phyloP scores from a whole-genome alignment of 1,140 invertebrate species.

The Apis cerana region DNA sequence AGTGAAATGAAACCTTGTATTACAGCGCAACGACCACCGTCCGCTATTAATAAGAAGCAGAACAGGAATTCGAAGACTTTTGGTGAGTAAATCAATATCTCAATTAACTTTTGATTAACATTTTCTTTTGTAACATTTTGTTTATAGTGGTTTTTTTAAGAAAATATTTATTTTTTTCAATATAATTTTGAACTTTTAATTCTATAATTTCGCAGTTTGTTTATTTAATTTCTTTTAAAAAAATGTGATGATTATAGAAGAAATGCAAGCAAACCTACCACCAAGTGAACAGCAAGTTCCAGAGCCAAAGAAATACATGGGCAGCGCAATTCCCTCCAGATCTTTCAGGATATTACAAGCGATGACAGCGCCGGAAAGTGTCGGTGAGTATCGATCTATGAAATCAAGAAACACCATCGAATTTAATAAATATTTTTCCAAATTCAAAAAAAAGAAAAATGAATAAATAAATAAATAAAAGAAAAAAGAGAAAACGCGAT shows the following conservation, averaged over 20 bases:
- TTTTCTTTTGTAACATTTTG: too few species aligned
- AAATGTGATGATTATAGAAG: conserved; percentile 68
- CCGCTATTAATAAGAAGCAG: conserved; percentile 71
- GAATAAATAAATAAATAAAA: neutral
- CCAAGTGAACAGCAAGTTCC: conserved; percentile 86
- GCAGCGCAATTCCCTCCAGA: conserved; percentile 91
- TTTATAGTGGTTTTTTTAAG: too few species aligned
- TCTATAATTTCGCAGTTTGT: too few species aligned
- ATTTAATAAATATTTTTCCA: neutral
- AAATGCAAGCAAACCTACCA: conserved; percentile 83
- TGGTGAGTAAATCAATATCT: conserved; percentile 65
- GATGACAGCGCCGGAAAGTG: conserved; percentile 86
- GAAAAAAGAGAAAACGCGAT: neutral
- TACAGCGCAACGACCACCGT: conserved; percentile 69
- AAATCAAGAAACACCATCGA: neutral
- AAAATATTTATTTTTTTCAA: too few species aligned
- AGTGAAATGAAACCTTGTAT: neutral
- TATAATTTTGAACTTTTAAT: too few species aligned
- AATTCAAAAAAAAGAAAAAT: neutral
- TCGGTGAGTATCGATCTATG: conserved; percentile 71
- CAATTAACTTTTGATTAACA: neutral
- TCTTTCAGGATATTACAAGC: conserved; percentile 92
- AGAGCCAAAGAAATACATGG: conserved; percentile 90
- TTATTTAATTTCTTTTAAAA: too few species aligned
- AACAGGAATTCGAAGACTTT: conserved; percentile 78